Evolutionary conservation across 2,888 invertebrate genomes (phyloP), one percentile per base, ranked within the genome.

Genomic region (Anagyrus pseudococci): DNA sequence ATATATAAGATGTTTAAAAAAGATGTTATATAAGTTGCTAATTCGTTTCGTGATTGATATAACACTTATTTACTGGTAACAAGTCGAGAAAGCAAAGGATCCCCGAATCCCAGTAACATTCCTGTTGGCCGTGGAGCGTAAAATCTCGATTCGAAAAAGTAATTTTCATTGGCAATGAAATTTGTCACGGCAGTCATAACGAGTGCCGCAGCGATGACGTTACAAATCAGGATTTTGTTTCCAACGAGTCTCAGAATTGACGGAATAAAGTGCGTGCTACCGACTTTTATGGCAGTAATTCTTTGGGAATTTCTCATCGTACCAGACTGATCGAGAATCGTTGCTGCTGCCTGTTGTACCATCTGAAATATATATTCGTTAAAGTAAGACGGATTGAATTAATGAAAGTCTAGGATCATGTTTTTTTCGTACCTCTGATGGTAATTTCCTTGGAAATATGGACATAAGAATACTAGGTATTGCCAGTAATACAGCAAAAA

Each of bases 101-200:
- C 86, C 1, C 79, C 77, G 23, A 86, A 82, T 7, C 86, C 81
- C 22, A 76, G 64, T 2, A 77, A 58, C 67, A 71, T 70, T 29
- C 77, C 85, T 55, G 80, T 77, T 70, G 76, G 82, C 49, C 70
- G 82, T 0, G 87, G 84, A 23, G 86, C 77, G 62, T 84, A 84
- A 75, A 86, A 88, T 66, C 85, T 82, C 0, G 88, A 83, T 71
- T 87, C 86, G 68, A 87, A 78, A 70, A 85, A 86, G 52, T 81
- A 78, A 66, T 86, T 83, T 75, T 88, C 86, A 64, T 84, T 83
- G 17, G 80, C 73, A 1, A 79, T 72, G 62, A 84, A 87, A 74
- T 88, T 88, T 1, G 84, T 71, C 1, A 85, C 62, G 0, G 85
- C 88, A 40, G 84, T 82, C 58, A 83, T 77, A 68, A 85, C 82